Base-by-base conservation (phyloP, 2,888 invertebrate species). In the Cryptophagus acutangulus region DNA sequence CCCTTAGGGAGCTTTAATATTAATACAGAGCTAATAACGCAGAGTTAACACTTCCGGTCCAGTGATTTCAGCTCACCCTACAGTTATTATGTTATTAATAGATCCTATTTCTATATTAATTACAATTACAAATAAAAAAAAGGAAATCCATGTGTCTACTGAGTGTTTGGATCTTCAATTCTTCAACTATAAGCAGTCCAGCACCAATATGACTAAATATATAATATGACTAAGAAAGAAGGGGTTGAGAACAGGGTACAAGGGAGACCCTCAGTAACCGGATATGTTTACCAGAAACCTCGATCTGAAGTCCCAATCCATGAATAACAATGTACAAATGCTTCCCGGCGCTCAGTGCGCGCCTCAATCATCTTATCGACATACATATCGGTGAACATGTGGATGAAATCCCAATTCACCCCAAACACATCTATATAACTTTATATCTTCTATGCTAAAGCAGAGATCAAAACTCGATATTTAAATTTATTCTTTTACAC, bases 41-140 rank as follows among this genome's bases (percentile, higher is more conserved):
- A 61, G 61, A 66, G 67, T 69, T 68, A 67, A 69, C 67, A 67
- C 69, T 68, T 69, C 69, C 69, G 69, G 68, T 67, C 65, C 66
- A 65, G 55, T 63, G 64, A 54, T 31, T 15, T 16, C 31, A 26
- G 12, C 26, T 26, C 12, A 12, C 26, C 15, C 12, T 31, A 26
- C 26, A 26, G 3, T 26, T 26, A 20, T 20, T 20, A 20, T 20
- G 9, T 20, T 20, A 20, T 20, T 20, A 5, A 20, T 20, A 9
- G 5, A 20, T 5, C 5, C 26, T 12, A 6, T n/a, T 3, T 4
- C 9, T 13, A 4, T 26, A 12, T 26, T 26, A 13, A 26, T n/a
- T n/a, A n/a, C n/a, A n/a, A n/a, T n/a, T n/a, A n/a, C n/a, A n/a
- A n/a, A n/a, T n/a, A n/a, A n/a, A n/a, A n/a, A n/a, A n/a, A n/a